Percentiles rank a stretch among this genome's conserved stretches.
phyloP scores from a whole-genome alignment of 2,113 vertebrate genomes.

The Lipophrys pholis region DNA sequence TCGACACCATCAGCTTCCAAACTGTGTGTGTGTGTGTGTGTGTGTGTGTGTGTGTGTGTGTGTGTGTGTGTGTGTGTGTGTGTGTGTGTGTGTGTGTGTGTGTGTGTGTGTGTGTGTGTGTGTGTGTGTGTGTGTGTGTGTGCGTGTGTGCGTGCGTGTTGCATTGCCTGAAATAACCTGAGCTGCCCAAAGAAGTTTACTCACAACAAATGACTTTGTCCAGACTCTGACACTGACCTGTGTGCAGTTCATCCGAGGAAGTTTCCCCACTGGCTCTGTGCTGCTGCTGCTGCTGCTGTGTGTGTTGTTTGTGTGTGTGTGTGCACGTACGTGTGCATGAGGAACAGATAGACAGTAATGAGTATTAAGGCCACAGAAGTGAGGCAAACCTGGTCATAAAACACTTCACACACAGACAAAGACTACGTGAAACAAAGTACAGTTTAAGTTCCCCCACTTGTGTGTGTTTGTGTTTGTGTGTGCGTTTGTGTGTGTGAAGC shows the following conservation, averaged over 20 bases:
- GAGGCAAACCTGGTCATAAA: slow-evolving; percentile 32
- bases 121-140: no score
- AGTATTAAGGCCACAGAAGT: slow-evolving; percentile 47
- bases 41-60: background rate
- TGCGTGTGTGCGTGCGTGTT: slow-evolving; percentile 12
- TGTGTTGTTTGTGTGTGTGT: background rate
- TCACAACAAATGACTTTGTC: slow-evolving; percentile 71
- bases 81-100: slow-evolving; percentile 6
- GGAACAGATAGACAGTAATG: slow-evolving; percentile 53
- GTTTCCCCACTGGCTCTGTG: slow-evolving; percentile 25
- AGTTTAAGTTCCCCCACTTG: slow-evolving; percentile 1
- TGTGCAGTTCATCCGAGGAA: slow-evolving; percentile 60
- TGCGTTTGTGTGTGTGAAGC: slow-evolving; percentile 33
- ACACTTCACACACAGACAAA: slow-evolving; percentile 7
- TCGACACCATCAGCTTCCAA: slow-evolving; percentile 33
- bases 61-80: background rate
- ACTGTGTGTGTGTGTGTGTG: slow-evolving; percentile 40
- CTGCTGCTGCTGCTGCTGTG: background rate
- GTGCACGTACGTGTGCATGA: slow-evolving; percentile 1
- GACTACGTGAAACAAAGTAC: slow-evolving; percentile 12
- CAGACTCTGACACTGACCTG: slow-evolving; percentile 53
- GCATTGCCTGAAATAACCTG: slow-evolving; percentile 51
- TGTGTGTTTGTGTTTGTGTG: slow-evolving; percentile 18
- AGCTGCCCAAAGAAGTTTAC: slow-evolving; percentile 64
- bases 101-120: slow-evolving; percentile 22